A percentile compares a stretch with the other conserved stretches of the same genome.
Evolutionary conservation across 1,140 invertebrate genomes (phyloP).

Genomic region (Calycopis cecrops): DNA sequence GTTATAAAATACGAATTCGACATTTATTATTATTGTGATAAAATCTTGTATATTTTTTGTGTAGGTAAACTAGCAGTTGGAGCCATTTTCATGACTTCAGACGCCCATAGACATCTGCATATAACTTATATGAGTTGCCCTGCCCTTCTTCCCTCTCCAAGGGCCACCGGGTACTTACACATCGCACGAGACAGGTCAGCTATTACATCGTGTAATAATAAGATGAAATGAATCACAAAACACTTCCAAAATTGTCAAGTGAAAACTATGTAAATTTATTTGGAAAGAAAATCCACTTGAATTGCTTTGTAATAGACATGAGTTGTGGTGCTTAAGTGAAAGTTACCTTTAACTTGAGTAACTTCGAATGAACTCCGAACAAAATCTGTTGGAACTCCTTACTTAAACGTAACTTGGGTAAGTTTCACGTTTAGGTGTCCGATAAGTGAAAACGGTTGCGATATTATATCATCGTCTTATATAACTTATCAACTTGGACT

Average conservation of each 20-base stretch:
- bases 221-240: neutral
- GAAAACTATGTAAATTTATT: slow-evolving; percentile 18
- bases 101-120: too few relatives aligned
- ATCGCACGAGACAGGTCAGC: too few relatives aligned
- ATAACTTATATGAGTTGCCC: too few relatives aligned
- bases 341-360: slow-evolving; percentile 6
- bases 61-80: too few relatives aligned
- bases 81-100: too few relatives aligned
- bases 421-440: slow-evolving; percentile 14
- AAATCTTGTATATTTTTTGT: too few relatives aligned
- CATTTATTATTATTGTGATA: too few relatives aligned
- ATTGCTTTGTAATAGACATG: slow-evolving; percentile 13
- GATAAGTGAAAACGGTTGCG: slow-evolving; percentile 14
- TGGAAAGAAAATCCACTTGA: slow-evolving; percentile 15
- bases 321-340: slow-evolving; percentile 13
- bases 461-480: neutral
- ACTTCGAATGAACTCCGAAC: slow-evolving; percentile 14
- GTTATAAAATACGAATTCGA: too few relatives aligned
- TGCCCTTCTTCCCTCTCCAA: too few relatives aligned
- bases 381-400: slow-evolving; percentile 13
- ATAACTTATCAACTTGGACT: too few relatives aligned
- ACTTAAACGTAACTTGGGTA: slow-evolving; percentile 13
- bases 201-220: too few relatives aligned
- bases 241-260: slow-evolving; percentile 12
- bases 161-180: too few relatives aligned